Base-by-base conservation (phyloP, 1,140 invertebrate genomes). In the Pollicipes pollicipes region DNA sequence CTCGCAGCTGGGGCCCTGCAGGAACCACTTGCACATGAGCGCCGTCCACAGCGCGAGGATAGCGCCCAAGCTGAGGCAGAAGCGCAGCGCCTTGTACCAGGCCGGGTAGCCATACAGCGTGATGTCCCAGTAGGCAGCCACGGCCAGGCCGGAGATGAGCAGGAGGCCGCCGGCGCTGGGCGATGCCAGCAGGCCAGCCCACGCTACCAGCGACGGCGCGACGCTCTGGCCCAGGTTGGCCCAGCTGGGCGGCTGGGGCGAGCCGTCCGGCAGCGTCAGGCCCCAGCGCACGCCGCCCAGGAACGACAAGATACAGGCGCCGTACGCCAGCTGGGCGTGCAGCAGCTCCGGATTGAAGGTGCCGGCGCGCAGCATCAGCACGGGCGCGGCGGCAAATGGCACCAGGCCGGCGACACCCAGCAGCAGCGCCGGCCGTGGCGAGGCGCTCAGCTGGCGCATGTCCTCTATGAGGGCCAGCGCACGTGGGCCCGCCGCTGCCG, bases 241-340 rank as follows among this genome's bases (percentile, higher is more conserved):
- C 78, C 79, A 80, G 69, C 77, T 74, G 28, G 76, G 76, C 32
- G 73, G 71, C 37, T 76, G 69, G 16, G 69, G 66, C 37, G 73
- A 75, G 17, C 75, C 74, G 28, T 76, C 72, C 30, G 75, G 71
- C 16, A 77, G 69, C 31, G 78, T 75, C 45, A 77, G 70, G 0
- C 80, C 80, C 80, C 79, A 81, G 71, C 79, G 74, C 0, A 79
- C 77, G 29, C 80, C 80, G 68, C 80, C 80, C 0, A 81, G 73
- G 72, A 81, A 81, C 29, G 80, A 80, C 4, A 81, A 73, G 66
- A 81, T 79, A 3, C 75, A 73, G 27, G 80, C 80, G 30, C 78
- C 79, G 72, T 80, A 81, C 3, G 75, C 76, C 35, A 78, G 70
- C 72, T 80, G 79, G 28, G 77, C 76, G 71, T 77, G 76, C 24